Conservation (phyloP, 2,113 vertebrate species). For the Geococcyx californianus region DNA sequence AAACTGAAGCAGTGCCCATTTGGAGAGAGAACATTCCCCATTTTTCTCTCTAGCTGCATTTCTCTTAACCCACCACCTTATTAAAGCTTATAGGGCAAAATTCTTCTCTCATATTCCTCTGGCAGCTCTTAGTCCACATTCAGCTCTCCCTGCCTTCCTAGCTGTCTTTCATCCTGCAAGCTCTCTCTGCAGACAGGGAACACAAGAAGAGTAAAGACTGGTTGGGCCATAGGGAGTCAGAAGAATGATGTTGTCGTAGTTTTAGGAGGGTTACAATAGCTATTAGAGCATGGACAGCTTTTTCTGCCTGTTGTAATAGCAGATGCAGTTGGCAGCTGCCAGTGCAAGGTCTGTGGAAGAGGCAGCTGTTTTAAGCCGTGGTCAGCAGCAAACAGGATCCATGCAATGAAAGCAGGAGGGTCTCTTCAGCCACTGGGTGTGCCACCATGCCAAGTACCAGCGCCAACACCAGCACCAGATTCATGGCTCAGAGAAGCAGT, state of each 20-base stretch:
- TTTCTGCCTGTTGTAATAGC: background rate
- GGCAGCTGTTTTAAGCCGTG: background rate
- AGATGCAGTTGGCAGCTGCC: background rate
- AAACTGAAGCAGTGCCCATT: slow-evolving; percentile 27
- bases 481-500: background rate
- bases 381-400: background rate
- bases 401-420: background rate
- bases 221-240: slow-evolving; percentile 10
- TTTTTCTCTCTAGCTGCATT: slow-evolving; percentile 14
- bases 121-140: slow-evolving; percentile 46
- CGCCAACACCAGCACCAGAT: background rate
- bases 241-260: slow-evolving; percentile 27
- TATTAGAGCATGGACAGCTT: background rate
- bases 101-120: slow-evolving; percentile 56
- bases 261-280: slow-evolving; percentile 11
- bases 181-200: slow-evolving; percentile 23
- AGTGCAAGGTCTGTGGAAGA: background rate
- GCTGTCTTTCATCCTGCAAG: slow-evolving; percentile 29
- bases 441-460: background rate
- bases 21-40: slow-evolving; percentile 5
- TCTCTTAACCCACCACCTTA: slow-evolving; percentile 44
- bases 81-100: slow-evolving; percentile 52
- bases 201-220: slow-evolving; percentile 6
- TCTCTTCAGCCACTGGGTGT: background rate
- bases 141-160: background rate